Conservation (phyloP, 2,888 invertebrate genomes). For the Parnassius glacialis region DNA sequence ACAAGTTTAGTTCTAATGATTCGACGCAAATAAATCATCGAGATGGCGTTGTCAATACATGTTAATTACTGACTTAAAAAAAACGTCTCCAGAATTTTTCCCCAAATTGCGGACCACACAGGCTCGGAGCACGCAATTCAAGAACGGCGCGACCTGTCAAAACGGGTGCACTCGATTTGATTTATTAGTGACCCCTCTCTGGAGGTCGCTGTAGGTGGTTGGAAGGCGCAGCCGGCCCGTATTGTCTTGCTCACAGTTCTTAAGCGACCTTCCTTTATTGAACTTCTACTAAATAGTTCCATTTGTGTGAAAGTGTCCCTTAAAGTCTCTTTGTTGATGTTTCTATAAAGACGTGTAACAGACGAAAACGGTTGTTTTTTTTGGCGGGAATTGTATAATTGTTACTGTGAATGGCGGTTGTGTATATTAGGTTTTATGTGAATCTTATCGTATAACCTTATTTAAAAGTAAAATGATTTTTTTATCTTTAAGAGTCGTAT, state of each 20-base stretch:
- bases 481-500: too few relatives aligned
- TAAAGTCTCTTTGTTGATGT: background rate
- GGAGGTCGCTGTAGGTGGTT: constrained; percentile 25
- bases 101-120: constrained; percentile 49
- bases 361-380: constrained; percentile 4
- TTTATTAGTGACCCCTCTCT: constrained; percentile 31
- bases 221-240: constrained; percentile 4
- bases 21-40: background rate
- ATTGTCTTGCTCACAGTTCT: constrained; percentile 17
- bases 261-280: constrained; percentile 19
- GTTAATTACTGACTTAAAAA: constrained; percentile 12
- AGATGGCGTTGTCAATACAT: constrained; percentile 14
- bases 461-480: background rate
- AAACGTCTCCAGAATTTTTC: constrained; percentile 8
- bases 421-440: constrained; percentile 27
- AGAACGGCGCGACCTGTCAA: constrained; percentile 43
- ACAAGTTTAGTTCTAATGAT: background rate
- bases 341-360: background rate
- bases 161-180: constrained; percentile 32
- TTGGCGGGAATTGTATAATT: constrained; percentile 9
- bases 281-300: constrained; percentile 16
- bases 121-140: constrained; percentile 35
- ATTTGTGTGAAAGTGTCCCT: constrained; percentile 6
- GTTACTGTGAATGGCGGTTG: constrained; percentile 9
- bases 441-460: constrained; percentile 6